Conservation (phyloP, 2,888 invertebrate genomes). For the Pherbina coryleti region DNA sequence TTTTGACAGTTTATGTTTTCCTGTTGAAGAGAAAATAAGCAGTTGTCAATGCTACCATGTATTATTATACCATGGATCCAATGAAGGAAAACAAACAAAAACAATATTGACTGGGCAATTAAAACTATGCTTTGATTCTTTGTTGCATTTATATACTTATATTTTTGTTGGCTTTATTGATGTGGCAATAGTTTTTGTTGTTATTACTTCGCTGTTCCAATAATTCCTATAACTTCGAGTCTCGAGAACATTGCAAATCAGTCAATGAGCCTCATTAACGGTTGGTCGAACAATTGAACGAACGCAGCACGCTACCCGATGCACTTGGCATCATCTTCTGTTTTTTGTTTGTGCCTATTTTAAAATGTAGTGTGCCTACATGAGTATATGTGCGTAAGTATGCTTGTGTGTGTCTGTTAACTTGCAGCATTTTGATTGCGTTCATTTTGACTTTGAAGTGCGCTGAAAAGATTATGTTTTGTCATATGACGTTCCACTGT, state of each 20-base stretch:
- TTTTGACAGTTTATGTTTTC: no score
- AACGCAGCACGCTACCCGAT: conserved; percentile 26
- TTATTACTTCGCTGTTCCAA: background rate
- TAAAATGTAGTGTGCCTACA: background rate
- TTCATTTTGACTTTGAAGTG: conserved; percentile 50
- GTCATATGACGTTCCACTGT: conserved; percentile 11
- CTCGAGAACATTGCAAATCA: conserved; percentile 14
- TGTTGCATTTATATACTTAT: background rate
- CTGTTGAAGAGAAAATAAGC: no score
- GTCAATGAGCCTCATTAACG: conserved; percentile 11
- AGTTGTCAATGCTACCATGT: no score
- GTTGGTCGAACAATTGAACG: conserved; percentile 38
- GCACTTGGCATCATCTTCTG: background rate
- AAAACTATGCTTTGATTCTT: conserved; percentile 11
- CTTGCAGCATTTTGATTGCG: conserved; percentile 50
- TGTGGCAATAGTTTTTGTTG: background rate
- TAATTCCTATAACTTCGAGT: conserved; percentile 1
- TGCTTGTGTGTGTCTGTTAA: background rate
- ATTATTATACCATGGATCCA: no score
- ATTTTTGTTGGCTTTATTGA: background rate
- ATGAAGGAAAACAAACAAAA: background rate
- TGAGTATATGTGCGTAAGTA: background rate
- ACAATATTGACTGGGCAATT: conserved; percentile 9
- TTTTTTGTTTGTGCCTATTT: no score
- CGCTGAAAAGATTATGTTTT: background rate